Evolutionary conservation across 2,888 invertebrate species (phyloP), one percentile per base, ranked within the genome.

Genomic region (Stenchaetothrips biformis): DNA sequence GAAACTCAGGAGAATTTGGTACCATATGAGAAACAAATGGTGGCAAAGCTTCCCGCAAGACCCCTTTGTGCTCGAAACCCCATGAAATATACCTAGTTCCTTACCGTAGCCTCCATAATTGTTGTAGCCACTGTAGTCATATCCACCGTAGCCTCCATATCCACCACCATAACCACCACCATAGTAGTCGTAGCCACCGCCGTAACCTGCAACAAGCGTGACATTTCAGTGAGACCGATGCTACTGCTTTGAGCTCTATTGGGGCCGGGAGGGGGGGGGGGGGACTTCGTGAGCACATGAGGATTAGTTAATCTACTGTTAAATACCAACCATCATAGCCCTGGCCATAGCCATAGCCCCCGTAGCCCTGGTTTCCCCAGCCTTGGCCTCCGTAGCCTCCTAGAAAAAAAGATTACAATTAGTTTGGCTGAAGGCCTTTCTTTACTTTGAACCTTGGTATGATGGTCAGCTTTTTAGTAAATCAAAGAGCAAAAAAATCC

Each of bases 111-210:
- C 93, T 92, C 93, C 93, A 90, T 93, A 93, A 90, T 93, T 93
- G 89, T 92, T 92, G 89, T 93, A 93, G 89, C 92, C 92, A 87
- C 92, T 91, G 89, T 93, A 93, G 89, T 93, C 93, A 88, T 93
- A 93, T 86, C 93, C 92, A 86, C 93, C 92, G 88, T 93, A 93
- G 85, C 92, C 92, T 74, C 84, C 83, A 81, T 84, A 83, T 81
- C 84, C 82, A 80, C 82, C 82, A 89, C 93, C 93, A 88, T 93
- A 93, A 87, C 93, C 92, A 86, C 93, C 93, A 89, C 59, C 93
- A 87, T 91, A 91, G 88, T 91, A 90, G 87, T 90, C 90, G 85
- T 92, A 92, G 85, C 92, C 92, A 85, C 91, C 90, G 86, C 92
- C 84, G 83, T 85, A 85, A 81, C 84, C 84, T 81, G 82, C 83